These are phyloP conservation scores for Caenorhabditis panamensis DNA, from an alignment of 2,888 invertebrate species.

Conservation along the genomic window DNA sequence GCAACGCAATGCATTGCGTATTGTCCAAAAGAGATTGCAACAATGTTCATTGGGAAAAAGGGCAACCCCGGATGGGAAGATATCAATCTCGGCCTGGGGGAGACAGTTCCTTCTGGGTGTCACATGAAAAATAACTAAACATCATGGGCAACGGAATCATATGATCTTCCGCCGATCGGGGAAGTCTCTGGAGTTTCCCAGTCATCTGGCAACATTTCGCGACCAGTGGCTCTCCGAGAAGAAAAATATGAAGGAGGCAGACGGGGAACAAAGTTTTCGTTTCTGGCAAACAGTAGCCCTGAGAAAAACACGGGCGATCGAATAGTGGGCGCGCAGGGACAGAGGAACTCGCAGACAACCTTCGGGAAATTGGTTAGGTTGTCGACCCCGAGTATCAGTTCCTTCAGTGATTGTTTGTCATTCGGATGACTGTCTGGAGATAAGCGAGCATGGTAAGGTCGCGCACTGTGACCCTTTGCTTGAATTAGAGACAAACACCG, in stretches of 20 bases:
- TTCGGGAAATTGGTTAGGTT: not conserved
- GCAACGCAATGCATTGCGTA: slow-evolving; percentile 22
- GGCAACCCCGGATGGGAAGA: slow-evolving; percentile 16
- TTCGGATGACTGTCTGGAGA: slow-evolving; percentile 16
- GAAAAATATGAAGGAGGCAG: too few relatives aligned
- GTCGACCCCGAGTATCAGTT: not conserved
- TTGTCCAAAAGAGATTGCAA: too few relatives aligned
- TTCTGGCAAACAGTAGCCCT: not conserved
- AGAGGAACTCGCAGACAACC: not conserved
- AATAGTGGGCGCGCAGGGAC: too few relatives aligned
- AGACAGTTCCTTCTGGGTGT: slow-evolving; percentile 25
- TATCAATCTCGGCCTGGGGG: not conserved
- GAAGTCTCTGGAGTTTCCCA: too few relatives aligned
- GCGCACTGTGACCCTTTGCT: slow-evolving; percentile 4
- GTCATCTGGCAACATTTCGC: too few relatives aligned
- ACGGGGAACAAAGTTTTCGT: too few relatives aligned
- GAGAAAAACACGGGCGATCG: slow-evolving; percentile 21
- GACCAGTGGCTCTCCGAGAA: too few relatives aligned
- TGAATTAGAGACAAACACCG: not conserved
- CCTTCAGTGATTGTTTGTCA: slow-evolving; percentile 2
- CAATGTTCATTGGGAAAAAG: slow-evolving; percentile 5
- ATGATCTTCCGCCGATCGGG: not conserved
- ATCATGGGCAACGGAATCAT: slow-evolving; percentile 11
- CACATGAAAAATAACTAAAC: slow-evolving; percentile 41
- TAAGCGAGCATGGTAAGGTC: not conserved